A percentile compares a stretch with the other conserved stretches of the same genome.
Conservation (phyloP, 2,113 vertebrate species). For the Daubentonia madagascariensis region DNA sequence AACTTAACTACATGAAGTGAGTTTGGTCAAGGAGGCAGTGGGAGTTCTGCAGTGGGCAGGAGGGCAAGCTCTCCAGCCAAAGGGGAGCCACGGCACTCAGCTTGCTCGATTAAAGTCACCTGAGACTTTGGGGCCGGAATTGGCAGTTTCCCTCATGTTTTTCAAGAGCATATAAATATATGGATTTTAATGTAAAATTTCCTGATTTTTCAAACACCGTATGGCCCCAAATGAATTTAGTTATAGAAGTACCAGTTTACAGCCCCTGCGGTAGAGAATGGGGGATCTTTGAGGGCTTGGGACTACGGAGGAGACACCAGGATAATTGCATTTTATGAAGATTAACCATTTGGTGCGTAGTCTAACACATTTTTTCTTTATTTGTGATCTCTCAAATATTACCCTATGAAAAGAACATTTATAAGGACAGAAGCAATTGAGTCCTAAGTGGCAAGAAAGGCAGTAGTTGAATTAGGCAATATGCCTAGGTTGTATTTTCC, state of each 20-base stretch:
- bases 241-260: not conserved
- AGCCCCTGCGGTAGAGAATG: not conserved
- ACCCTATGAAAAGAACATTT: not conserved
- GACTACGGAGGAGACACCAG: not conserved
- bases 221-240: not conserved
- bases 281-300: not conserved
- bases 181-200: not conserved
- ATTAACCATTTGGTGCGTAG: not conserved
- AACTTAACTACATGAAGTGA: not conserved
- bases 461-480: not conserved
- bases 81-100: not conserved
- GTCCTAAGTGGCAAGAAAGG: not conserved
- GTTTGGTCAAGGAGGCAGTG: not conserved
- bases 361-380: not conserved
- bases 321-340: not conserved
- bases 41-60: not conserved
- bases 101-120: not conserved
- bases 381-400: not conserved
- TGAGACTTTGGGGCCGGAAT: not conserved
- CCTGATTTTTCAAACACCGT: not conserved
- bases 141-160: not conserved
- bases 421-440: not conserved
- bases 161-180: not conserved
- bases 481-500: not conserved
- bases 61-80: not conserved